Evolutionary conservation across 2,113 vertebrate genomes (phyloP).

Genomic region (Lichenostomus cassidix): DNA sequence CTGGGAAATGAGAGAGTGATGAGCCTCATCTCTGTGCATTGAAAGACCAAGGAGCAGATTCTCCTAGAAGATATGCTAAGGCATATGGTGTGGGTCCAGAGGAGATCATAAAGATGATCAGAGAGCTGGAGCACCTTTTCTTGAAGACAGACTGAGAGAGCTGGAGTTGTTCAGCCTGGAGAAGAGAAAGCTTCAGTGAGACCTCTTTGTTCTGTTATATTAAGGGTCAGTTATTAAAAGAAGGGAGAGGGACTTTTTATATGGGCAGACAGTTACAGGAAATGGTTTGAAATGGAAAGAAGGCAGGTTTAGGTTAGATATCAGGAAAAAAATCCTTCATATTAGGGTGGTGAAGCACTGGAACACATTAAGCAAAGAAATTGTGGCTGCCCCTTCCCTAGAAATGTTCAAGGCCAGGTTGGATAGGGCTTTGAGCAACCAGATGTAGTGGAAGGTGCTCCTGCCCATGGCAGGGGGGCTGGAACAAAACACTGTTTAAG

Average conservation of each 20-base stretch:
- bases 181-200: neutral
- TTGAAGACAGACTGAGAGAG: neutral
- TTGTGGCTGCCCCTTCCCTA: neutral
- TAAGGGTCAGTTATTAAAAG: neutral
- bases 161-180: neutral
- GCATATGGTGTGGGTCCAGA: fast-evolving
- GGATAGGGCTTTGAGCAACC: neutral
- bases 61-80: neutral
- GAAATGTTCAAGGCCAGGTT: neutral
- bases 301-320: neutral
- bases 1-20: neutral
- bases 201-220: neutral
- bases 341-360: neutral
- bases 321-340: neutral
- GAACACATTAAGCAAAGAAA: neutral
- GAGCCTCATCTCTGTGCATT: neutral
- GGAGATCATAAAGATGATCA: neutral
- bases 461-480: neutral
- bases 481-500: neutral
- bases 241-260: neutral
- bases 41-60: neutral
- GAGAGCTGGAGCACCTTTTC: neutral
- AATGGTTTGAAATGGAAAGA: neutral
- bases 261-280: neutral
- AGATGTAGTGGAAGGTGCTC: neutral